Evolutionary conservation across 2,797 vertebrate genomes (phyloP).

Genomic region (Helostoma temminkii): DNA sequence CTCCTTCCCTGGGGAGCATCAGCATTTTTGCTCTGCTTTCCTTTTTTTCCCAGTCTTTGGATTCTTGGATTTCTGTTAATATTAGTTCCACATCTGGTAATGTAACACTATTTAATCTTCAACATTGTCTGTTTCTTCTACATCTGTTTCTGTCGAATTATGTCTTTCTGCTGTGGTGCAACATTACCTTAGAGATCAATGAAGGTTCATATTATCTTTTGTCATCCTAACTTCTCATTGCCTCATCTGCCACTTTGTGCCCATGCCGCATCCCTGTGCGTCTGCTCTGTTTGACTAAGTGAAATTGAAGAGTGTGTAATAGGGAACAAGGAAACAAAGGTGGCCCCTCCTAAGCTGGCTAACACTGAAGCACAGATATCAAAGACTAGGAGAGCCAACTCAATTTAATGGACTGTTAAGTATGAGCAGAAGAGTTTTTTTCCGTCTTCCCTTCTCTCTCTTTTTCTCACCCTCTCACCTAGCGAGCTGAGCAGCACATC

Average conservation of each 20-base stretch:
- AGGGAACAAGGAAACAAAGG: conserved; percentile 39
- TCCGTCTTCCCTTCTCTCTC: neutral
- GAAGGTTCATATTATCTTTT: conserved; percentile 39
- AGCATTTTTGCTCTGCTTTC: conserved; percentile 7
- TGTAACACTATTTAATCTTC: conserved; percentile 11
- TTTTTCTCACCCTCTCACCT: conserved; percentile 35
- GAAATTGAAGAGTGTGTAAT: conserved; percentile 48
- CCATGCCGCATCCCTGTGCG: conserved; percentile 19
- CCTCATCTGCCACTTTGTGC: conserved; percentile 31
- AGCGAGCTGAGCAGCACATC: conserved; percentile 54
- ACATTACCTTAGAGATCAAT: conserved; percentile 48
- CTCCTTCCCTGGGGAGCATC: conserved; percentile 14
- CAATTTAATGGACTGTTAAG: conserved; percentile 73
- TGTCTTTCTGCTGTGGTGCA: neutral
- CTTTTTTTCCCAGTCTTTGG: neutral
- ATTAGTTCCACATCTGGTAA: conserved; percentile 17
- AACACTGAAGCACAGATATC: conserved; percentile 65
- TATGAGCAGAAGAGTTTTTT: conserved; percentile 43
- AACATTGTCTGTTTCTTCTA: conserved; percentile 7
- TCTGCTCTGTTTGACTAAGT: conserved; percentile 45
- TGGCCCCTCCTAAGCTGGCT: conserved; percentile 32
- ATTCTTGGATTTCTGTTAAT: conserved; percentile 1
- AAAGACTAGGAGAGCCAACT: conserved; percentile 63
- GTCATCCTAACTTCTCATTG: conserved; percentile 37
- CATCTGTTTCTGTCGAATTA: conserved; percentile 38